These are phyloP conservation scores for Orientallactaga sibirica DNA, from an alignment of 2,797 vertebrate genomes.

Conservation along the genomic window DNA sequence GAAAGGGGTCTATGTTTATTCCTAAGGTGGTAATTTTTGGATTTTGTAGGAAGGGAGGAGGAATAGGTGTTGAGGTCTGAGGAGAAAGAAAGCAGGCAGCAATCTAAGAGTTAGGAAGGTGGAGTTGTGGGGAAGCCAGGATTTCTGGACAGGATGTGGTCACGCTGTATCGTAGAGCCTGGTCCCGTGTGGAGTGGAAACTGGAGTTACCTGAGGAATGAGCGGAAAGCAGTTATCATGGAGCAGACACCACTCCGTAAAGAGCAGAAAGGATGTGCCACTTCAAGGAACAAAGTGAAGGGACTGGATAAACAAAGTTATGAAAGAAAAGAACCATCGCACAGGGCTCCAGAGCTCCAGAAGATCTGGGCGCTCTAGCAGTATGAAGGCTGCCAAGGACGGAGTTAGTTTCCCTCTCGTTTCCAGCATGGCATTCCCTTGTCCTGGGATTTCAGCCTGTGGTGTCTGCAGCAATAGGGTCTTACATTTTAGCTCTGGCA, in stretches of 20 bases:
- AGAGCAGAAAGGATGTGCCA: not conserved
- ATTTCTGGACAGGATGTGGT: no score
- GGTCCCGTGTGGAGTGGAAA: not conserved
- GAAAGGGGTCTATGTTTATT: no score
- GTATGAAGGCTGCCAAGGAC: no score
- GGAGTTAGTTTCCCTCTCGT: no score
- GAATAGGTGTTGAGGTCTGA: not conserved
- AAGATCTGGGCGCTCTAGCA: no score
- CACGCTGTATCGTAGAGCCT: not conserved
- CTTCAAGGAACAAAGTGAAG: rapidly evolving
- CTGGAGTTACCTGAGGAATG: rapidly evolving
- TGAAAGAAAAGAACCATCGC: no score
- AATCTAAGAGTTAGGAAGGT: no score
- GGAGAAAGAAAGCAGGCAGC: not conserved
- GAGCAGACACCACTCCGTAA: rapidly evolving
- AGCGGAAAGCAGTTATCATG: rapidly evolving
- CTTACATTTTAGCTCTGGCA: no score
- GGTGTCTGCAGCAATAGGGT: no score
- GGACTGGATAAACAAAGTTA: rapidly evolving
- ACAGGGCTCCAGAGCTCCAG: not conserved
- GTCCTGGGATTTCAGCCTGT: no score
- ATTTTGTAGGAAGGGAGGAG: not conserved
- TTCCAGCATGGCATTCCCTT: no score
- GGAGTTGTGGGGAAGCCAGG: not conserved
- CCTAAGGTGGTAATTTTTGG: no score